phyloP scores from a whole-genome alignment of 2,113 vertebrate genomes.

The Promerops cafer region DNA sequence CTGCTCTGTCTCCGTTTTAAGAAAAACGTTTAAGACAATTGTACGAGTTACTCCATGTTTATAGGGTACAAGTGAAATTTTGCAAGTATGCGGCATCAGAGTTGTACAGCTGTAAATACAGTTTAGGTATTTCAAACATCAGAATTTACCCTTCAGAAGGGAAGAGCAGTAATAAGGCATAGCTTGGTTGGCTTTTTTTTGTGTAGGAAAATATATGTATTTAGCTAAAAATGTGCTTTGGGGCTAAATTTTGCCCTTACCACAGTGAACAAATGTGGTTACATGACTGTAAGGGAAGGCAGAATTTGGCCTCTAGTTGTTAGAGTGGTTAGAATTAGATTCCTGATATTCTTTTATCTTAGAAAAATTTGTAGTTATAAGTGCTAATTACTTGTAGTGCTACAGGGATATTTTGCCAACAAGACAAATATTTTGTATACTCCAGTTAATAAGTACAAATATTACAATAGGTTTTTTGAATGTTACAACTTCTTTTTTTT shows the following conservation, averaged over 20 bases:
- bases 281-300: not conserved
- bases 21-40: not conserved
- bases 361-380: not conserved
- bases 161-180: not conserved
- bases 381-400: not conserved
- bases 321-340: not conserved
- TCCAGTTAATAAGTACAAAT: not conserved
- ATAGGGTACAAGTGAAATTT: not conserved
- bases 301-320: not conserved
- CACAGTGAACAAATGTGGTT: not conserved
- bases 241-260: not conserved
- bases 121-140: constrained; percentile 59
- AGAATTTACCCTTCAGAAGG: constrained; percentile 61
- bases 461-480: not conserved
- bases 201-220: not conserved
- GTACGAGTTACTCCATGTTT: not conserved
- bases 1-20: not conserved
- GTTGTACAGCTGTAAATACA: constrained; percentile 68
- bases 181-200: not conserved
- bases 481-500: not conserved
- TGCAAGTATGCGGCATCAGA: not conserved
- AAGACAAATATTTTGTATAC: not conserved
- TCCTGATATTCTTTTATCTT: constrained; percentile 4
- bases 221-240: not conserved
- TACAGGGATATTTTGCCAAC: not conserved